A percentile compares a stretch with the other conserved stretches of the same genome.
Evolutionary conservation across 2,113 vertebrate species (phyloP).

Genomic region (Macrotus californicus): DNA sequence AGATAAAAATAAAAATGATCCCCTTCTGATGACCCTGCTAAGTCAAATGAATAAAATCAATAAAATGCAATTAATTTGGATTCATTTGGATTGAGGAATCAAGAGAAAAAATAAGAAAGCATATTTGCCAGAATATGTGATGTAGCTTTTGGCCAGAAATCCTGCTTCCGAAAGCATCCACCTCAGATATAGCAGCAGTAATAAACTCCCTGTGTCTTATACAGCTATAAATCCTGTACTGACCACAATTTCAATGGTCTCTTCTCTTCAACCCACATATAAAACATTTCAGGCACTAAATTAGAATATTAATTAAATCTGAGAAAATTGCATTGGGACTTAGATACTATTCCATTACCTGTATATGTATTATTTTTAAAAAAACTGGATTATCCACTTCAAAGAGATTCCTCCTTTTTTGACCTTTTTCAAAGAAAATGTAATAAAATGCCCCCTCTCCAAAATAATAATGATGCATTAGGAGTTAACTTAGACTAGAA

Average conservation of each 20-base stretch:
- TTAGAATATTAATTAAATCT: constrained; percentile 63
- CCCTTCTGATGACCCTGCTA: constrained; percentile 60
- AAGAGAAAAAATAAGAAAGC: constrained; percentile 61
- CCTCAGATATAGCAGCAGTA: constrained; percentile 26
- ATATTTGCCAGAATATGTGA: constrained; percentile 61
- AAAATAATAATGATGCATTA: background rate
- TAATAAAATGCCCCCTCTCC: background rate
- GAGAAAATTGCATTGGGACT: constrained; percentile 32
- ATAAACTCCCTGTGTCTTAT: constrained; percentile 63
- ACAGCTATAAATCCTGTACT: constrained; percentile 46
- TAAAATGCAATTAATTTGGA: constrained; percentile 71
- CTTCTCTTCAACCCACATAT: constrained; percentile 42
- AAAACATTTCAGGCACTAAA: constrained; percentile 52
- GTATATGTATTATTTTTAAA: background rate
- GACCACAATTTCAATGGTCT: constrained; percentile 21
- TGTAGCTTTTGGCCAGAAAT: constrained; percentile 71
- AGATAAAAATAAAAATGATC: constrained; percentile 68
- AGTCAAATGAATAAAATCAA: constrained; percentile 67
- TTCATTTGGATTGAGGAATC: constrained; percentile 58
- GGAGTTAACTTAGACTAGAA: background rate
- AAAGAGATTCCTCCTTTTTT: background rate
- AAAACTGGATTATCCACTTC: background rate
- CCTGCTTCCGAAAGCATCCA: constrained; percentile 64
- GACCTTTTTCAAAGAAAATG: constrained; percentile 12
- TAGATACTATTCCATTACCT: constrained; percentile 19